Percentiles rank a stretch among this genome's conserved stretches.
These are phyloP conservation scores for Xestia c-nigrum DNA, from an alignment of 2,888 invertebrate species.

Conservation along the genomic window DNA sequence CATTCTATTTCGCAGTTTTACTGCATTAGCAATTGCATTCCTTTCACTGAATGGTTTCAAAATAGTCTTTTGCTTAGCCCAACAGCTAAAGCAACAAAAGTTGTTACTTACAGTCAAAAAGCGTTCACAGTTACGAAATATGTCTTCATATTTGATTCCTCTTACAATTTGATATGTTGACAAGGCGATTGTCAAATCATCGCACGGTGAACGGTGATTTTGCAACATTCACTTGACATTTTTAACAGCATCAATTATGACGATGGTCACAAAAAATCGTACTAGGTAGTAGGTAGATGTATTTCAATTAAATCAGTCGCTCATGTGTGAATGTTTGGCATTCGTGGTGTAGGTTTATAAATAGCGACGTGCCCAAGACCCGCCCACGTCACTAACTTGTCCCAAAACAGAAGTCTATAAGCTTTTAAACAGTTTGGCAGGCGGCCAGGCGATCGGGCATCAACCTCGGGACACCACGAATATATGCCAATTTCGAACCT, in stretches of 20 bases:
- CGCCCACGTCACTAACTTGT: slow-evolving; percentile 64
- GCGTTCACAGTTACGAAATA: not conserved
- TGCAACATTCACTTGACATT: slow-evolving; percentile 31
- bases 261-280: not conserved
- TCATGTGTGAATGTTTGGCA: slow-evolving; percentile 31
- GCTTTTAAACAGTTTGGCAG: slow-evolving; percentile 83
- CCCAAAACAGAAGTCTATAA: slow-evolving; percentile 72
- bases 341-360: slow-evolving; percentile 44
- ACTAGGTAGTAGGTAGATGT: not conserved
- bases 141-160: slow-evolving; percentile 2
- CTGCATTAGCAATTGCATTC: slow-evolving; percentile 10
- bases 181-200: slow-evolving; percentile 13
- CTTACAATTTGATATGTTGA: not conserved
- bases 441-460: slow-evolving; percentile 82
- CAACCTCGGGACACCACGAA: slow-evolving; percentile 78
- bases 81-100: slow-evolving; percentile 3
- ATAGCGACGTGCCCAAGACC: slow-evolving; percentile 35
- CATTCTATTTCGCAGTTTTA: not conserved
- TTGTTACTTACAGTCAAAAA: slow-evolving; percentile 2
- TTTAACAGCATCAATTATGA: slow-evolving; percentile 34
- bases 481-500: slow-evolving; percentile 71
- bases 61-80: slow-evolving; percentile 10
- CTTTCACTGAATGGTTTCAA: not conserved
- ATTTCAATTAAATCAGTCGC: not conserved
- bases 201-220: slow-evolving; percentile 33